phyloP scores from a whole-genome alignment of 2,797 vertebrate genomes.

The Apogon hyalosoma region DNA sequence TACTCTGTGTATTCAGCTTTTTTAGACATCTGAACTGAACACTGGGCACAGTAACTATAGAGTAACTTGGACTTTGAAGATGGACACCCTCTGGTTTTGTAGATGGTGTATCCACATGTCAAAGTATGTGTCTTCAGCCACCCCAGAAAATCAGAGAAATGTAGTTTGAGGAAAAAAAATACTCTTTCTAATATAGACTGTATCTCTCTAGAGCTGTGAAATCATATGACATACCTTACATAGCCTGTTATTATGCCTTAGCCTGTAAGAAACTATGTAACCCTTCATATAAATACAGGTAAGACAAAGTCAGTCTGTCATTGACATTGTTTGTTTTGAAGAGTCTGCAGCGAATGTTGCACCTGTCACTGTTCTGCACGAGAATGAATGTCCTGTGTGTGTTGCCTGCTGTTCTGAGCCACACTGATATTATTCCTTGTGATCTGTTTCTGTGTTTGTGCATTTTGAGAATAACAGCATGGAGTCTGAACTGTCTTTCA shows the following conservation, averaged over 20 bases:
- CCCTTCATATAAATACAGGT: conserved; percentile 10
- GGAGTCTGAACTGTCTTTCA: conserved; percentile 24
- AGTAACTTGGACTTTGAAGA: conserved; percentile 39
- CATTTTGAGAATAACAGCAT: conserved; percentile 52
- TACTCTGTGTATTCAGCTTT: conserved; percentile 16
- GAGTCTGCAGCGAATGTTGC: conserved; percentile 22
- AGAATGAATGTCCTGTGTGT: conserved; percentile 57
- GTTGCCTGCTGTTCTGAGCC: conserved; percentile 38
- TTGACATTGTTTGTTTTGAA: conserved; percentile 28
- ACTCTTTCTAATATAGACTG: not conserved
- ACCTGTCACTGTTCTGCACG: conserved; percentile 52
- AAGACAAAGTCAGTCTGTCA: conserved; percentile 27
- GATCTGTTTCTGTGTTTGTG: conserved; percentile 45
- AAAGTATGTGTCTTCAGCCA: conserved; percentile 20
- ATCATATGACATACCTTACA: too few species aligned
- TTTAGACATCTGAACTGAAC: conserved; percentile 28
- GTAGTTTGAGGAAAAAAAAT: not conserved
- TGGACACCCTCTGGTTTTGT: conserved; percentile 20
- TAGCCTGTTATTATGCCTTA: not conserved
- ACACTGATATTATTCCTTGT: conserved; percentile 35
- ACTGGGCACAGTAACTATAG: conserved; percentile 27
- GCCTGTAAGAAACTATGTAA: conserved; percentile 14
- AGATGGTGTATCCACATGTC: conserved; percentile 1
- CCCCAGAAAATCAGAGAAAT: not conserved
- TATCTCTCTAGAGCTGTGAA: too few species aligned